Evolutionary conservation across 2,113 vertebrate genomes (phyloP).

Genomic region (Gobius niger): DNA sequence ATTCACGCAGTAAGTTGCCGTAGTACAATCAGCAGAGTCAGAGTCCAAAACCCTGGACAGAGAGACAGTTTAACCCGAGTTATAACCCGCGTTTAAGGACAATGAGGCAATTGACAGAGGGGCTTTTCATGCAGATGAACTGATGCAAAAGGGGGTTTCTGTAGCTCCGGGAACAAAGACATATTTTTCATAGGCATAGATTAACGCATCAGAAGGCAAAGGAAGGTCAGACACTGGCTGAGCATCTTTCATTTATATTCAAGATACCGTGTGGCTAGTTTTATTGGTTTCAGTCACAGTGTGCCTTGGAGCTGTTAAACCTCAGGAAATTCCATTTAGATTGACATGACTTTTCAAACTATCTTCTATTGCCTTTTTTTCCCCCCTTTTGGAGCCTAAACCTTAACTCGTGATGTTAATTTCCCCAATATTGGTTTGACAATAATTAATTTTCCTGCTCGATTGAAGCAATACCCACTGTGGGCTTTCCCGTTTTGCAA

Average conservation of each 20-base stretch:
- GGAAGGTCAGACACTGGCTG: constrained; percentile 35
- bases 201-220: constrained; percentile 25
- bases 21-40: constrained; percentile 31
- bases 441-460: constrained; percentile 44
- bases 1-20: constrained; percentile 22
- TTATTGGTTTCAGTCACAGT: constrained; percentile 29
- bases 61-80: constrained; percentile 63
- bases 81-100: constrained; percentile 53
- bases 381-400: background rate
- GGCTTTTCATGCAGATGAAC: constrained; percentile 28
- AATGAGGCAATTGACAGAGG: constrained; percentile 61
- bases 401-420: background rate
- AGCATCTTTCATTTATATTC: constrained; percentile 24
- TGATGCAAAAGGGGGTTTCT: constrained; percentile 50
- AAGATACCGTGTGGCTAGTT: constrained; percentile 1
- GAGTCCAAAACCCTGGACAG: constrained; percentile 55
- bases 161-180: constrained; percentile 66
- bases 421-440: constrained; percentile 36
- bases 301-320: background rate
- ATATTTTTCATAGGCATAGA: constrained; percentile 58
- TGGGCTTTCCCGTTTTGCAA: constrained; percentile 36
- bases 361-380: background rate
- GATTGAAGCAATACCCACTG: constrained; percentile 15
- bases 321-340: constrained; percentile 6
- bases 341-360: constrained; percentile 1